phyloP scores from a whole-genome alignment of 2,113 vertebrate genomes.

The Anser brachyrhynchus region DNA sequence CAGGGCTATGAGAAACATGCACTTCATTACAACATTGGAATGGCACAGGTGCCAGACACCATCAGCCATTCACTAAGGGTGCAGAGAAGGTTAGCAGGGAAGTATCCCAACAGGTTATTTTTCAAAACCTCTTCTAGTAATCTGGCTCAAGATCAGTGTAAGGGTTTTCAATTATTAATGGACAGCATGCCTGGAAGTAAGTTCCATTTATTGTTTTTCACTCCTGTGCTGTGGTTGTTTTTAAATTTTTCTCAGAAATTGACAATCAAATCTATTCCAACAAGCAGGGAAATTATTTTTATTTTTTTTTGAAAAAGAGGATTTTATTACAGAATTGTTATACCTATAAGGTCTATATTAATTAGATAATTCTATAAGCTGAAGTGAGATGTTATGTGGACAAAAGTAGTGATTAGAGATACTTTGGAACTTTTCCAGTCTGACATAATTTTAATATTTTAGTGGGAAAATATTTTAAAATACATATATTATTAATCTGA shows the following conservation, averaged over 20 bases:
- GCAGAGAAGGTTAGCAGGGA: background rate
- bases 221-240: background rate
- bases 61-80: background rate
- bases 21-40: background rate
- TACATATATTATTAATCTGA: background rate
- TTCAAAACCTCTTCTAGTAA: constrained; percentile 19
- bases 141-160: background rate
- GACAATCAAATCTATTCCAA: background rate
- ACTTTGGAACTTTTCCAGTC: background rate
- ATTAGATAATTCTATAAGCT: background rate
- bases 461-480: background rate
- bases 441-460: background rate
- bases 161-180: constrained; percentile 30
- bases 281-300: background rate
- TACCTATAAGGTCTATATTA: background rate
- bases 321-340: background rate
- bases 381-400: background rate
- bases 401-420: background rate
- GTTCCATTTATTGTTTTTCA: background rate
- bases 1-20: background rate
- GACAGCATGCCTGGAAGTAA: constrained; percentile 11
- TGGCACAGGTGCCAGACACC: background rate
- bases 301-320: background rate
- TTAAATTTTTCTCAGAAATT: background rate
- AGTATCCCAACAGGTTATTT: constrained; percentile 3